Conservation (phyloP, 2,113 vertebrate species). For the Micromys minutus region DNA sequence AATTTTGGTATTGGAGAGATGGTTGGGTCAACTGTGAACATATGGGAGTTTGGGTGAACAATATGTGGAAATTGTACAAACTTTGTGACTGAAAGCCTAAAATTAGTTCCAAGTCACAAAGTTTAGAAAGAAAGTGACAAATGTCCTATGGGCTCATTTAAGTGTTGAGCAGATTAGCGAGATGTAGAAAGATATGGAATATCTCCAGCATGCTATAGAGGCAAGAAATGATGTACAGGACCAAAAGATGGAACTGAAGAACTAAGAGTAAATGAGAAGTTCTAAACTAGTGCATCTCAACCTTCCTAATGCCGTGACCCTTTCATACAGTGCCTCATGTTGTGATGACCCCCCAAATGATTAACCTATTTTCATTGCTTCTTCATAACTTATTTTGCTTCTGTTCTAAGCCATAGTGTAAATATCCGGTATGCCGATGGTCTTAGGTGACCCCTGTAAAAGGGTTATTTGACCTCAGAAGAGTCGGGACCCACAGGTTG, state of each 20-base stretch:
- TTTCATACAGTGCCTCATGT: too few relatives aligned
- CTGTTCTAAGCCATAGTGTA: too few relatives aligned
- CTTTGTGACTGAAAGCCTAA: background rate
- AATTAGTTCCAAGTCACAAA: background rate
- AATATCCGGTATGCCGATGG: too few relatives aligned
- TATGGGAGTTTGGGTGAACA: background rate
- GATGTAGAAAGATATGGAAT: background rate
- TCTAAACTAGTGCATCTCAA: background rate
- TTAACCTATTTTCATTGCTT: too few relatives aligned
- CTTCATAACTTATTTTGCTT: too few relatives aligned
- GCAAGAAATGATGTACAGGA: background rate
- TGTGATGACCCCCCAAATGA: too few relatives aligned
- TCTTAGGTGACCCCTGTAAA: too few relatives aligned
- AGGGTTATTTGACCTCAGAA: too few relatives aligned
- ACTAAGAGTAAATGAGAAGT: background rate
- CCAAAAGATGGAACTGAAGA: background rate
- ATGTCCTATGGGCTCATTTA: background rate
- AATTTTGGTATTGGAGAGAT: background rate
- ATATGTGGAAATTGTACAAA: background rate
- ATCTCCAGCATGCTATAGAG: background rate
- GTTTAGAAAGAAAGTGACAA: background rate
- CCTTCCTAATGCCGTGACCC: too few relatives aligned
- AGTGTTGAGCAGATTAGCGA: background rate
- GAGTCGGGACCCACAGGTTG: too few relatives aligned
- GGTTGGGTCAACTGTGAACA: background rate